A percentile compares a stretch with the other conserved stretches of the same genome.
These are phyloP conservation scores for Trigoniulus corallinus DNA, from an alignment of 1,140 invertebrate genomes.

Conservation along the genomic window DNA sequence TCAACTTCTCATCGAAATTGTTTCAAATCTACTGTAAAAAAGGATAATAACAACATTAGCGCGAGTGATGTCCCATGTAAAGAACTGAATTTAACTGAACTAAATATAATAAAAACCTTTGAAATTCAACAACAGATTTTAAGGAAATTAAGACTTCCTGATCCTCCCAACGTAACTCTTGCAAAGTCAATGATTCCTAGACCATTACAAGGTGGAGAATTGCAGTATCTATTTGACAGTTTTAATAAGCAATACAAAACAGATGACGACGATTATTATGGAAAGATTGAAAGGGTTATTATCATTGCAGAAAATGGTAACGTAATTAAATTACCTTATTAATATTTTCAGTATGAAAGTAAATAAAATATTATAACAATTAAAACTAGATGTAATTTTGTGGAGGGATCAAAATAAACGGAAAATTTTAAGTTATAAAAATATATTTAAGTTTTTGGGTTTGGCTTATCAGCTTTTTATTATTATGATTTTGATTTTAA, in stretches of 20 bases:
- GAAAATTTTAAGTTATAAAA: neutral
- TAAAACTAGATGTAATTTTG: neutral
- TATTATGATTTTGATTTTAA: too few relatives aligned
- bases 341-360: neutral
- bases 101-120: neutral
- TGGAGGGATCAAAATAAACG: neutral
- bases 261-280: constrained; percentile 48
- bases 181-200: neutral
- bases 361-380: neutral
- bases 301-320: constrained; percentile 55
- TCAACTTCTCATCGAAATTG: too few relatives aligned
- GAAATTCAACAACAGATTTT: neutral
- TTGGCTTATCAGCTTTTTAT: too few relatives aligned
- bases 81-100: too few relatives aligned
- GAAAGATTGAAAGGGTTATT: constrained; percentile 56
- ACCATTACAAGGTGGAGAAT: neutral
- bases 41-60: too few relatives aligned
- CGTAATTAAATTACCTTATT: neutral
- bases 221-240: too few relatives aligned
- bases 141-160: neutral
- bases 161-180: neutral
- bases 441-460: neutral
- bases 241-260: neutral
- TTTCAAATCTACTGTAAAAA: too few relatives aligned
- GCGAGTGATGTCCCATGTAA: too few relatives aligned